Conservation (phyloP, 2,113 vertebrate species). For the Tachycineta bicolor region DNA sequence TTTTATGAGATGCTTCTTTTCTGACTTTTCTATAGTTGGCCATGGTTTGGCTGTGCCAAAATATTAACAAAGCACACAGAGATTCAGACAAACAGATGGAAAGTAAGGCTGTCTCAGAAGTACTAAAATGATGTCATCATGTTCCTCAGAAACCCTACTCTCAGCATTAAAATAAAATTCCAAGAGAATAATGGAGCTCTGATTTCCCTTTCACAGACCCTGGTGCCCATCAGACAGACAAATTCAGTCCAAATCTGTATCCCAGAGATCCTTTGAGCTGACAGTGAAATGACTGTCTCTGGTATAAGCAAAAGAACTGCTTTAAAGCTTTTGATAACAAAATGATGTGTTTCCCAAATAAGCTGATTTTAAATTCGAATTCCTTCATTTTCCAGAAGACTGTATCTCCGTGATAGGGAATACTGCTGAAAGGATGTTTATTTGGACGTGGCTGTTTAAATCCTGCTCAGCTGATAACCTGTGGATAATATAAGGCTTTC, state of each 20-base stretch:
- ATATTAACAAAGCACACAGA: constrained; percentile 35
- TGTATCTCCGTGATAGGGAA: not conserved
- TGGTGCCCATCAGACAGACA: not conserved
- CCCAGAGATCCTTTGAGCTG: not conserved
- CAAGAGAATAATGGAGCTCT: not conserved
- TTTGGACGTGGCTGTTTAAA: constrained; percentile 8
- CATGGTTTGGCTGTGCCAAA: not conserved
- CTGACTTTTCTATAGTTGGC: constrained; percentile 57
- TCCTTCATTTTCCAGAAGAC: not conserved
- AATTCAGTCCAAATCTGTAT: not conserved
- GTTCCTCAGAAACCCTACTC: not conserved
- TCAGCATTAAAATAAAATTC: constrained; percentile 39
- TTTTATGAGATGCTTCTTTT: constrained; percentile 47
- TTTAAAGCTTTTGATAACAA: not conserved
- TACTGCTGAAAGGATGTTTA: not conserved
- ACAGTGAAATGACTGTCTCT: not conserved
- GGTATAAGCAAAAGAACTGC: not conserved
- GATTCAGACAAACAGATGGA: constrained; percentile 56
- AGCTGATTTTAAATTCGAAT: not conserved
- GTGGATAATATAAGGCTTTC: constrained; percentile 80
- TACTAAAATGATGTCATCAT: not conserved
- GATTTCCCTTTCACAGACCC: constrained; percentile 2
- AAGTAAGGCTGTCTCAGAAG: constrained; percentile 37
- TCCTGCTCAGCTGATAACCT: constrained; percentile 80
- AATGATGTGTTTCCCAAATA: not conserved